Evolutionary conservation across 2,797 vertebrate genomes (phyloP), one percentile per base, ranked within the genome.

Genomic region (Malacoctenus gilli): DNA sequence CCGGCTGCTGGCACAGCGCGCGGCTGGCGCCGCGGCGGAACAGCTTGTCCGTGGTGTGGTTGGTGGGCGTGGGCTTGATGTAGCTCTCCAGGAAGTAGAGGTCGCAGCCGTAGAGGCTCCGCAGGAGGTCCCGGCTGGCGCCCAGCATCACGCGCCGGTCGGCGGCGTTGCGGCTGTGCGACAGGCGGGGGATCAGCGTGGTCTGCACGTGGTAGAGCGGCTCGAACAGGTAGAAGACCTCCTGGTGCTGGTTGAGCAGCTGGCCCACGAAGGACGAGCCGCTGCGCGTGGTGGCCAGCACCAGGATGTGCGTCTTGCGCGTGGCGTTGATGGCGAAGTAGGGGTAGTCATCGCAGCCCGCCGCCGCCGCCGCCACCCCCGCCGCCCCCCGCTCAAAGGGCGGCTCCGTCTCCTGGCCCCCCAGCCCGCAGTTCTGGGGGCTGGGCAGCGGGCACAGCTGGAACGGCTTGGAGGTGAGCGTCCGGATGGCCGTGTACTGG

Each of bases 161-260:
- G 0, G 89, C 87, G 0, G 92, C 86, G 14, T 91, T 93, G 74
- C 92, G 93, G 84, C 90, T 93, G 85, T 95, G 94, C 1, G 93
- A 92, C 77, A 95, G 87, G 22, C 94, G 93, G 1, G 95, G 95
- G 35, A 96, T 94, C 60, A 97, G 87, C 0, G 94, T 93, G 56
- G 93, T 93, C 85, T 96, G 95, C n/a, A 97, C 95, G 0, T 97
- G 96, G 75, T 96, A 96, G 21, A 97, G 95, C 19, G 96, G 96
- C 87, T 98, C 96, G 1, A 97, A 98, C 86, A 98, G 89, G 89
- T 97, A 98, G 89, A 98, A 98, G 42, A 97, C 92, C 62, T 96
- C 93, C 6, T 94, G 92, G 83, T 98, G 95, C 84, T 98, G 96
- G 87, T 98, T 98, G 79, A 98, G 94, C 65, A 98, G 93, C 87